Percentiles rank a stretch among this genome's conserved stretches.
Conservation (phyloP, 2,888 invertebrate genomes). For the Hipparchia sbordonii region DNA sequence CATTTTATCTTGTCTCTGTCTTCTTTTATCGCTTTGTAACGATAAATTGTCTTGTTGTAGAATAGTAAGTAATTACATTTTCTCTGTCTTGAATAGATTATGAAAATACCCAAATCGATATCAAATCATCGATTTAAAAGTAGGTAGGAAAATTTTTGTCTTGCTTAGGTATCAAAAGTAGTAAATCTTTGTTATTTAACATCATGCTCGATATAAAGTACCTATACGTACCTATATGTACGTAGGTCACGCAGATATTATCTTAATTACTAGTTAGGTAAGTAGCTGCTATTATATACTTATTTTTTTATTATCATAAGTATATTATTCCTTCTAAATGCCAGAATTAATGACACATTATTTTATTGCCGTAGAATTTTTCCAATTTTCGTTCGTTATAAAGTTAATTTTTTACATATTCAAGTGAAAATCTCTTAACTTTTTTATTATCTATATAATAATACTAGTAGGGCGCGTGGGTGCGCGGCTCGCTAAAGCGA, state of each 20-base stretch:
- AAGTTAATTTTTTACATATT: background rate
- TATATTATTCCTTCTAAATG: background rate
- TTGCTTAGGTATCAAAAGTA: background rate
- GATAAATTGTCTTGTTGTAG: too few relatives aligned
- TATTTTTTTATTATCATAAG: background rate
- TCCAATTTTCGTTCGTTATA: background rate
- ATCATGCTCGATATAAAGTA: background rate
- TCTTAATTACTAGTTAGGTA: too few relatives aligned
- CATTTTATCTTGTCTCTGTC: background rate
- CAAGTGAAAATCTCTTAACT: background rate
- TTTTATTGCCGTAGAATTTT: slow-evolving; percentile 1
- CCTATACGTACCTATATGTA: too few relatives aligned
- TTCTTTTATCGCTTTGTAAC: too few relatives aligned
- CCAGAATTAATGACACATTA: background rate
- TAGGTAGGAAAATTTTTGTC: background rate
- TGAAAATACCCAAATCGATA: background rate
- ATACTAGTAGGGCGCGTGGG: too few relatives aligned
- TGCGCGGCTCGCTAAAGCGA: too few relatives aligned
- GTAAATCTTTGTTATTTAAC: background rate
- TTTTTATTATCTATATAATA: background rate
- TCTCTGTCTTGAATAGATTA: background rate
- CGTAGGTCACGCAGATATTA: too few relatives aligned
- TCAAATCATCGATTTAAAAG: background rate
- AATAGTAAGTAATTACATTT: too few relatives aligned
- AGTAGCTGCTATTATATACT: too few relatives aligned